Evolutionary conservation across 2,888 invertebrate genomes (phyloP).

Genomic region (Norana najaformis): DNA sequence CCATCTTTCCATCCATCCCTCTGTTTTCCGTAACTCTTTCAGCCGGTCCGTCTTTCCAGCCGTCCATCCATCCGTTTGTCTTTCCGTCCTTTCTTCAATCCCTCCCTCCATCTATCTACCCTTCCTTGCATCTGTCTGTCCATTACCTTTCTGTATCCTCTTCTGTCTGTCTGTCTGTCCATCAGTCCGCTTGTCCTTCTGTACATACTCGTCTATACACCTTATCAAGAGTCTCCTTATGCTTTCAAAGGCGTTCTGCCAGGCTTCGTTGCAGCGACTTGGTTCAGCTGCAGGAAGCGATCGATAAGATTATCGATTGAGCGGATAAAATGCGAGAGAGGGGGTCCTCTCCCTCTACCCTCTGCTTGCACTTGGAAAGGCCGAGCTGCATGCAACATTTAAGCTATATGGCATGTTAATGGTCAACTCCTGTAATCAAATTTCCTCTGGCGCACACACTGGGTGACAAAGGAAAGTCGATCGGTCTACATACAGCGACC

Average conservation of each 20-base stretch:
- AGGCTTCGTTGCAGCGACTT: neutral
- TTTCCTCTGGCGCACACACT: neutral
- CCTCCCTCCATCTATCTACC: too few relatives aligned
- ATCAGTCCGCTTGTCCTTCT: neutral
- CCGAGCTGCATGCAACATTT: neutral
- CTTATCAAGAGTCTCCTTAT: neutral
- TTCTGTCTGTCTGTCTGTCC: too few relatives aligned
- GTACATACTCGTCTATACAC: too few relatives aligned
- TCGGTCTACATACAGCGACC: neutral
- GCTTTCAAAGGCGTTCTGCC: neutral
- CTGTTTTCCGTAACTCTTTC: too few relatives aligned
- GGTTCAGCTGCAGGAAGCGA: neutral
- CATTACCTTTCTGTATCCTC: too few relatives aligned
- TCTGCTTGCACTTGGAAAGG: neutral
- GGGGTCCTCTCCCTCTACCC: neutral
- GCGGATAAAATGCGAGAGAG: neutral
- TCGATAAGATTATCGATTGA: conserved; percentile 8
- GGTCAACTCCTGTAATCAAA: neutral
- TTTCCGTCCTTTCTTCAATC: too few relatives aligned
- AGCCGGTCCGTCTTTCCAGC: too few relatives aligned
- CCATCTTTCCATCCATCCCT: too few relatives aligned
- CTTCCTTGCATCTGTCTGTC: too few relatives aligned
- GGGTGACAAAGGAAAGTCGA: neutral
- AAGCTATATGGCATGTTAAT: neutral
- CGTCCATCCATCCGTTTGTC: too few relatives aligned